These are phyloP conservation scores for Campylorhamphus procurvoides DNA, from an alignment of 2,113 vertebrate species.

Conservation along the genomic window DNA sequence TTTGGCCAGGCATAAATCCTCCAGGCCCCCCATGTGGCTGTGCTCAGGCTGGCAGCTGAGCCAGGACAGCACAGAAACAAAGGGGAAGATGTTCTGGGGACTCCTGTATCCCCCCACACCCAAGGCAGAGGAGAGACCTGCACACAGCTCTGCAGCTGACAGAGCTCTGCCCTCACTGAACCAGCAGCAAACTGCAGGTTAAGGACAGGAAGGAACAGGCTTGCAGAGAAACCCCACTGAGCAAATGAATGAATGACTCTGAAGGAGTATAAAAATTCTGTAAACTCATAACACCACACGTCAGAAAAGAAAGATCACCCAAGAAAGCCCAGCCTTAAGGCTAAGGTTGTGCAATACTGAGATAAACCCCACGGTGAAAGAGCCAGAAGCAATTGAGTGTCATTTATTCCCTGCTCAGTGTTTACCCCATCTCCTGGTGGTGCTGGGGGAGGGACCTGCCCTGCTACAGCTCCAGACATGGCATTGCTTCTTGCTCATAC, in stretches of 20 bases:
- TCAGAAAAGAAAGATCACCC: conserved; percentile 27
- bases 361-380: conserved; percentile 51
- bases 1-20: not conserved
- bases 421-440: conserved; percentile 35
- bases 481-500: conserved; percentile 11
- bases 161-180: not conserved
- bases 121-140: not conserved
- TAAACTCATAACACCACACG: not conserved
- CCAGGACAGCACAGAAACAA: not conserved
- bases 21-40: not conserved
- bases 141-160: not conserved
- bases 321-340: conserved; percentile 59
- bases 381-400: conserved; percentile 23
- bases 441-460: not conserved
- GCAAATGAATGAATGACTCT: not conserved
- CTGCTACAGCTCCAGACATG: not conserved
- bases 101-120: not conserved
- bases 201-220: not conserved
- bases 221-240: not conserved
- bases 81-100: not conserved
- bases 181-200: not conserved
- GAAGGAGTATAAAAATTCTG: conserved; percentile 5
- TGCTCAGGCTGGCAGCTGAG: not conserved
- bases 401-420: conserved; percentile 28
- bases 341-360: conserved; percentile 28